Evolutionary conservation across 2,797 vertebrate genomes (phyloP), one percentile per base, ranked within the genome.

Genomic region (Microcaecilia unicolor): DNA sequence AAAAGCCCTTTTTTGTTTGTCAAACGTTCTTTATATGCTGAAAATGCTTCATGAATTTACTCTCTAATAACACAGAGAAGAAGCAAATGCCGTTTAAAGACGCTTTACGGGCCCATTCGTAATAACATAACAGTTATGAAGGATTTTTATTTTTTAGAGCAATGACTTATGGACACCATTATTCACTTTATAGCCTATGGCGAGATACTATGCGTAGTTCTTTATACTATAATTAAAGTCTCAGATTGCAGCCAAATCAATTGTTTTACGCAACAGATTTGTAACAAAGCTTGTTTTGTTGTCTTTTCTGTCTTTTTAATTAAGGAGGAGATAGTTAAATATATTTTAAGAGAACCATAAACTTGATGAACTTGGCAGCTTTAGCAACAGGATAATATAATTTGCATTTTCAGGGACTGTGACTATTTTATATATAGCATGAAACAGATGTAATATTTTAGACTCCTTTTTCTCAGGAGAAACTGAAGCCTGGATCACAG

Each of bases 251-350:
- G 41, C 54, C 60, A 51, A 40, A 38, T 19, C 41, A 16, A 48
- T 49, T 44, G 34, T 28, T 47, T 44, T 13, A 16, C 51, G 58
- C 28, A 18, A 17, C 36, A 48, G 45, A 34, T 58, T 31, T 44
- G 33, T 21, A 61, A 37, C n/a, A n/a, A 4, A 23, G 50, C 10
- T 5, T 15, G 25, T 48, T 70, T 58, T 51, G 48, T 30, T 48
- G 31, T 26, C 44, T 47, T 51, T 40, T 28, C n/a, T 61, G 24
- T 26, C 53, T 59, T 64, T 39, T 57, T 60, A 66, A 55, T 49
- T 65, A 55, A 59, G 15, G 25, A 16, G 10, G 32, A 48, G 48
- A 40, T 13, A 45, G 29, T 40, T 44, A 10, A n/a, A n/a, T 9
- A 3, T 19, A 10, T 37, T 63, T 42, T 24, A 29, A 31, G 21